Base-by-base conservation (phyloP, 1,140 invertebrate genomes). In the Drosophila mauritiana region DNA sequence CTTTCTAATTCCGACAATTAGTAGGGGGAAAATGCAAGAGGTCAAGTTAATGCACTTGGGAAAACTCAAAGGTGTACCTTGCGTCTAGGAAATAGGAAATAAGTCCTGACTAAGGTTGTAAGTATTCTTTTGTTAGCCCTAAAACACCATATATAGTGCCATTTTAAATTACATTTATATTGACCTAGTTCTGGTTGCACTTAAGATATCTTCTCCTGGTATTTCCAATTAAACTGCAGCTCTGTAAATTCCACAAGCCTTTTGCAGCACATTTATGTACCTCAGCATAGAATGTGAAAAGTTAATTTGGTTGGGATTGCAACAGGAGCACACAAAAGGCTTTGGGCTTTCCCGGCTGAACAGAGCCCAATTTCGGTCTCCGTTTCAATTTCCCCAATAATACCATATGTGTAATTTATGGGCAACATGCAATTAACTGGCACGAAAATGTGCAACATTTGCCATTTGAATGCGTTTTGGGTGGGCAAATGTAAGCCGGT, bases 391-490 rank as follows among this genome's bases (percentile, higher is more conserved):
- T 64, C 58, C 40, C 43, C 45, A 74, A 63, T 74, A 74, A 76
- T 76, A n/a, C n/a, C n/a, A n/a, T n/a, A 76, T 73, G 27, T 25
- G 17, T 53, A 76, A 76, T 76, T 76, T 76, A 76, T 54, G 73
- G 54, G 15, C 40, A 53, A 36, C 53, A 53, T 67, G 73, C 73
- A 76, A 76, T 76, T 76, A 76, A 76, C 73, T 76, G 36, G 61
- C 72, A 34, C 22, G 40, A 43, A 58, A 76, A 65, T 76, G 73
- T 76, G 48, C 61, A 67, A 53, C 62, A 67, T 67, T 76, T 75
- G 73, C 72, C 73, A 76, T 57, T 56, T 67, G 73, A 76, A 76
- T 67, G 61, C 70, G 27, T 53, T 46, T 70, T 15, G 45, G 61
- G 61, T n/a, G 53, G 40, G 22, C 20, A 64, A 25, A 57, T 25